These are phyloP conservation scores for Brachionus manjavacas DNA, from an alignment of 1,140 invertebrate species.

Conservation along the genomic window DNA sequence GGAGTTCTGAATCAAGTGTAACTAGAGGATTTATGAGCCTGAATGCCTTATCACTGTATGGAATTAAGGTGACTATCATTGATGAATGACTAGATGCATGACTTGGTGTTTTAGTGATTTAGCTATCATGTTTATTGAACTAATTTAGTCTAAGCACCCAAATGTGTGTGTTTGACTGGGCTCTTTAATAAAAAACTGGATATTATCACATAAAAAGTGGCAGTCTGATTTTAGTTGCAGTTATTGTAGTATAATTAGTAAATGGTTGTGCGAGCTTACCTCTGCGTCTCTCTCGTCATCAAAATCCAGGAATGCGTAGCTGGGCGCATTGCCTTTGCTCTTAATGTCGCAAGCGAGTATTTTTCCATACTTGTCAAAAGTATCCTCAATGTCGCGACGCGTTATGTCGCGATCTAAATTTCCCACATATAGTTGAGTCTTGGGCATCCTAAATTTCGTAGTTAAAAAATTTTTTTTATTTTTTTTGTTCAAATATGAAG, in stretches of 20 bases:
- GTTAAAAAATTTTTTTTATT: not conserved
- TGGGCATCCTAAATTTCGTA: not conserved
- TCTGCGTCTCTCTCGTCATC: slow-evolving; percentile 88
- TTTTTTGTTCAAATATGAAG: not conserved
- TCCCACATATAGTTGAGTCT: slow-evolving; percentile 31
- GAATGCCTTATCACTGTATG: not conserved
- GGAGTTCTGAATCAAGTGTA: not conserved
- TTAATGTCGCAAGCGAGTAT: slow-evolving; percentile 13
- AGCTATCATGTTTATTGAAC: not conserved
- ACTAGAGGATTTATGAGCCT: not conserved
- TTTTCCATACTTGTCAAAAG: slow-evolving; percentile 37
- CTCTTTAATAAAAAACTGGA: not conserved
- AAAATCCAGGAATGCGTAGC: slow-evolving; percentile 93
- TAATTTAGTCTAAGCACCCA: not conserved
- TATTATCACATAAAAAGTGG: not conserved
- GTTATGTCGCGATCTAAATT: slow-evolving; percentile 8
- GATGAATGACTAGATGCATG: not conserved
- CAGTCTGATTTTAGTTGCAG: not conserved
- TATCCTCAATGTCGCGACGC: slow-evolving; percentile 10
- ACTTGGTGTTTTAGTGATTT: not conserved
- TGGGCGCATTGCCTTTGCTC: slow-evolving; percentile 46
- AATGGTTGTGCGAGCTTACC: slow-evolving; percentile 64
- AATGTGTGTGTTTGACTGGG: not conserved
- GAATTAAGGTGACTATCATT: not conserved
- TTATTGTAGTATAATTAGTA: not conserved